These are phyloP conservation scores for Vesta saturnalis DNA, from an alignment of 2,888 invertebrate genomes.

Conservation along the genomic window DNA sequence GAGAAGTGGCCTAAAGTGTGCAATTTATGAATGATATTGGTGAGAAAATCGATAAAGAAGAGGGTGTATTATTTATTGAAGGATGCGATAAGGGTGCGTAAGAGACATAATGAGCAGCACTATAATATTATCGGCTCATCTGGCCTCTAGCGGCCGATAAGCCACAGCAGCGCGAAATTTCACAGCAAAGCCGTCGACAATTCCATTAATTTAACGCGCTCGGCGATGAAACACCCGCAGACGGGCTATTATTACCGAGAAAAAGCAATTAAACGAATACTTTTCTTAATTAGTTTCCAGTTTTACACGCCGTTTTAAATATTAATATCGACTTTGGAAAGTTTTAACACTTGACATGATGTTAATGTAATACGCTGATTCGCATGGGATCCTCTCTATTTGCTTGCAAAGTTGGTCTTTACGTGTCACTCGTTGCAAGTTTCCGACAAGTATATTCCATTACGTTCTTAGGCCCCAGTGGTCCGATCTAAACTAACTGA, in stretches of 20 bases:
- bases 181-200: constrained; percentile 59
- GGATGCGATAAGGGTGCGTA: constrained; percentile 47
- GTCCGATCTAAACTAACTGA: constrained; percentile 24
- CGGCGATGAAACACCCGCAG: constrained; percentile 56
- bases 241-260: constrained; percentile 56
- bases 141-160: constrained; percentile 56
- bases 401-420: constrained; percentile 34
- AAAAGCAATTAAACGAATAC: constrained; percentile 60
- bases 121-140: constrained; percentile 55
- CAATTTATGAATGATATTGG: constrained; percentile 29
- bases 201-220: constrained; percentile 61
- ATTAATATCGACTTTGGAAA: constrained; percentile 52
- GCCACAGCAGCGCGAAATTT: constrained; percentile 56
- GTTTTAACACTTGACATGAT: constrained; percentile 39
- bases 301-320: constrained; percentile 58
- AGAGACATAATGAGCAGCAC: constrained; percentile 51
- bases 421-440: constrained; percentile 38
- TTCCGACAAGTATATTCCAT: constrained; percentile 45
- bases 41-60: constrained; percentile 34
- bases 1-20: constrained; percentile 3
- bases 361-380: constrained; percentile 30
- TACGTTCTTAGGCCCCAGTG: constrained; percentile 36
- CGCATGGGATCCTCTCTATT: constrained; percentile 20
- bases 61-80: constrained; percentile 50
- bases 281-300: constrained; percentile 62